Evolutionary conservation across 2,888 invertebrate genomes (phyloP), one percentile per base, ranked within the genome.

Genomic region (Microdon myrmicae): DNA sequence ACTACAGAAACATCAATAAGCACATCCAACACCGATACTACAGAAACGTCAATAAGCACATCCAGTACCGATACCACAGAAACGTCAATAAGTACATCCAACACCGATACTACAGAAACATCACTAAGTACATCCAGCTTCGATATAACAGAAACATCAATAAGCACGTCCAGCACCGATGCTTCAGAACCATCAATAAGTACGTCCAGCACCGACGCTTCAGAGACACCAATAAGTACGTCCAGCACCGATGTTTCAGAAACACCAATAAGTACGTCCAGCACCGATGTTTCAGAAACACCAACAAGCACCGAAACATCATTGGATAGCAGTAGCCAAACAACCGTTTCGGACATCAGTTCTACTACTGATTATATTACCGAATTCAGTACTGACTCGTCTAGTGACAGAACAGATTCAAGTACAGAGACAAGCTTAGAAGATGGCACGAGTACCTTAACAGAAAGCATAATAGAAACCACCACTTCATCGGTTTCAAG

Each of bases 401-500:
- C 74, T 14, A 72, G 70, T 2, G 67, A 38, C n/a, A n/a, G n/a
- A n/a, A n/a, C n/a, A n/a, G n/a, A n/a, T n/a, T 4, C 10, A 3
- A 25, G 37, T 23, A 29, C 38, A 4, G 38, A 48, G n/a, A 38
- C 16, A 29, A 37, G 28, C 17, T 47, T 12, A 14, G 22, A 53
- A n/a, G 19, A 43, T 37, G 25, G 28, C 26, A 22, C 34, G 6
- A 29, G 17, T 3, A 35, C 14, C 3, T 55, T 69, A 14, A 34
- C 34, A 4, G 60, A 53, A 0, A 16, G 13, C 3, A 19, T n/a
- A 4, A 31, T 14, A 8, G 17, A 28, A 9, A 16, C 32, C 7
- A 51, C 13, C 22, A 29, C 10, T 3, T 39, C 54, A 10, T 16
- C 39, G n/a, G 54, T 31, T 8, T 13, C 23, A 9, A 44, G 23